Conservation (phyloP, 1,140 invertebrate genomes). For the Medauroidea extradentata region DNA sequence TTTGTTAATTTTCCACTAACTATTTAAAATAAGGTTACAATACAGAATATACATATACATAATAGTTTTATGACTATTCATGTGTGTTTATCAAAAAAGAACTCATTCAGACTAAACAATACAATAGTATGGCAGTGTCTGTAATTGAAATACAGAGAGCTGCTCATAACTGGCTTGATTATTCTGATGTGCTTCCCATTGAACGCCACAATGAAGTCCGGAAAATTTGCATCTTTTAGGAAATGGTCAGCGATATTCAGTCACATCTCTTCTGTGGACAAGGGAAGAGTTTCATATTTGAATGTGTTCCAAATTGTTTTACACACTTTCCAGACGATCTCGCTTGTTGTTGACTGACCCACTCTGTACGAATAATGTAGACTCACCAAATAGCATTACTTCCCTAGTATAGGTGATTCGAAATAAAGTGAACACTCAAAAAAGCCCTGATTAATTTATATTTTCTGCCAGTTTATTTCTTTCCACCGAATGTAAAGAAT, state of each 20-base stretch:
- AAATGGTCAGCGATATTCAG: conserved; percentile 5
- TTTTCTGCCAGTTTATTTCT: too few species aligned
- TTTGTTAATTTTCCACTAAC: conserved; percentile 36
- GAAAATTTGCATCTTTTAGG: conserved; percentile 1
- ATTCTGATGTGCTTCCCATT: conserved; percentile 38
- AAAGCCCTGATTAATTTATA: too few species aligned
- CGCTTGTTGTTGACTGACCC: background rate
- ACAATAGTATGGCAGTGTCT: conserved; percentile 36
- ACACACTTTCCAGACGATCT: background rate
- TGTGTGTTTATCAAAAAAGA: too few species aligned
- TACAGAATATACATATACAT: too few species aligned
- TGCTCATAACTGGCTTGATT: conserved; percentile 22
- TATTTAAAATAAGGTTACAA: too few species aligned
- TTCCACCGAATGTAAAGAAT: too few species aligned
- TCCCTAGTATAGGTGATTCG: too few species aligned
- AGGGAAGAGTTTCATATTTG: background rate
- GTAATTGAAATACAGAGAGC: conserved; percentile 36
- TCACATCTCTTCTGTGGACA: conserved; percentile 11
- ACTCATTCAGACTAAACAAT: conserved; percentile 40
- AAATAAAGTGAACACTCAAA: too few species aligned
- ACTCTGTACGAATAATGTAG: background rate
- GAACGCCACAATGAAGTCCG: conserved; percentile 21
- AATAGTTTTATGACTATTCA: too few species aligned
- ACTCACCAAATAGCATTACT: background rate
- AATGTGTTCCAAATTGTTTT: background rate